Evolutionary conservation across 2,888 invertebrate species (phyloP), one percentile per base, ranked within the genome.

Genomic region (Andrena marginata): DNA sequence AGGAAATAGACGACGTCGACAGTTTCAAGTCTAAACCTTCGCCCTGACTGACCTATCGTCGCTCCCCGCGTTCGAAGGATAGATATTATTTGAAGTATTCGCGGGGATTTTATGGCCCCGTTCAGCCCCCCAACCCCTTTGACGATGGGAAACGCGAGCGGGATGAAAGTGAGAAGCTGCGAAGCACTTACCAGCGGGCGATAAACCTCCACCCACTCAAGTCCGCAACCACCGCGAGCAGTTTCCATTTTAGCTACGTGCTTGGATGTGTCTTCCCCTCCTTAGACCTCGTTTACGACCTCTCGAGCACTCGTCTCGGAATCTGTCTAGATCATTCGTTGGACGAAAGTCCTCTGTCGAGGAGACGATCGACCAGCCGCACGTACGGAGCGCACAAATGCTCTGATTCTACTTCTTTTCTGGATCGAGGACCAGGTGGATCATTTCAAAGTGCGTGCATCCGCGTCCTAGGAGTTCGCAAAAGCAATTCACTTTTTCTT

Each of bases 161-260:
- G 75, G 67, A 64, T 76, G 72, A 78, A 85, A 73, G 86, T 85
- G 88, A 89, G 84, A 91, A 90, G 70, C 85, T 87, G 87, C 86
- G 85, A 91, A 89, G 90, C 88, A 90, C 90, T 91, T 88, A 87
- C 87, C 79, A 70, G 68, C 73, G 35, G 80, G 75, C 88, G 88
- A 90, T 91, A 91, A 91, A 92, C 89, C 89, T 90, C 90, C 85
- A 87, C 85, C 87, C 84, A 86, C 85, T 26, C 75, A 82, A 69
- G 74, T 80, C 77, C 80, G 73, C 85, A 83, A 87, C 81, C 83
- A 80, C 56, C 80, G 67, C 69, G 62, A 26, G 83, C 87, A 84
- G 90, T 91, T 91, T 91, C 87, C 91, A 91, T 90, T 90, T 91
- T 88, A 90, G 86, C 89, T 86, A 86, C 85, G 87, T 87, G 85